Percentiles rank a stretch among this genome's conserved stretches.
Evolutionary conservation across 1,140 invertebrate species (phyloP).

Genomic region (Pseudomyrmex cubaensis): DNA sequence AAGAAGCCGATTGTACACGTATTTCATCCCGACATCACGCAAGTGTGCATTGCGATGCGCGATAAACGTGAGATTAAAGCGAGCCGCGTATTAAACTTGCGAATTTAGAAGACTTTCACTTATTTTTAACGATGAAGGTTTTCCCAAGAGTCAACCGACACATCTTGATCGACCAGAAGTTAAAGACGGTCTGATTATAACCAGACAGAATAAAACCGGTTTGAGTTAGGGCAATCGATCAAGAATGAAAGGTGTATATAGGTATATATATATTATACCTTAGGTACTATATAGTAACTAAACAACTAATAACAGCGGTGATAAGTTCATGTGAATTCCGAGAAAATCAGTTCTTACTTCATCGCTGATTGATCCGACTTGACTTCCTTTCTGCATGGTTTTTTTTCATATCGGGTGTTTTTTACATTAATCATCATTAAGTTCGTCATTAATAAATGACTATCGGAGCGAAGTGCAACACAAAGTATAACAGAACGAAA

Average conservation of each 20-base stretch:
- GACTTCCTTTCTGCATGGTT: not conserved
- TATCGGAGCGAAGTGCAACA: not conserved
- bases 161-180: not conserved
- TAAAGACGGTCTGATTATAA: not conserved
- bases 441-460: not conserved
- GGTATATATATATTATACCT: too few relatives aligned
- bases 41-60: not conserved
- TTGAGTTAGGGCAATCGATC: not conserved
- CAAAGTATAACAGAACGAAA: not conserved
- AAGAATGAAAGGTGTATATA: conserved; percentile 38
- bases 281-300: not conserved
- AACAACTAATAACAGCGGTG: not conserved
- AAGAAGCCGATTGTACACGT: not conserved
- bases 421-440: not conserved
- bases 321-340: conserved; percentile 40
- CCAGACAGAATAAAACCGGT: not conserved
- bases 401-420: not conserved
- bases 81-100: not conserved
- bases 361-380: not conserved
- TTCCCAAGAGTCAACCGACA: not conserved
- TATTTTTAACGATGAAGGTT: not conserved
- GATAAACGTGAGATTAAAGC: not conserved
- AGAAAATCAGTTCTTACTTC: conserved; percentile 58
- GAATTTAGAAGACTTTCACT: conserved; percentile 5
- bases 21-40: not conserved